Evolutionary conservation across 2,888 invertebrate genomes (phyloP).

Genomic region (Spodoptera picta): DNA sequence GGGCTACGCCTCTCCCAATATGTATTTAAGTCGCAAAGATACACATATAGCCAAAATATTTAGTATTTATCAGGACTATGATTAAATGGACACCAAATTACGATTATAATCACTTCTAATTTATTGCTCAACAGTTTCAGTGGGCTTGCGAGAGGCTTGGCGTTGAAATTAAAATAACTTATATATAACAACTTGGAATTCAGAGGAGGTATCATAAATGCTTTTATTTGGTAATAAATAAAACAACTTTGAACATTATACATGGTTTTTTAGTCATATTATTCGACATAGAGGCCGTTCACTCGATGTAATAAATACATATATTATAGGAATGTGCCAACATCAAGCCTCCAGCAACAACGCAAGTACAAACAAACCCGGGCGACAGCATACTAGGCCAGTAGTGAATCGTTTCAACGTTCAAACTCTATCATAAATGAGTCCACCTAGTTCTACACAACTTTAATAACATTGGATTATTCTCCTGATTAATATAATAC

Average conservation of each 20-base stretch:
- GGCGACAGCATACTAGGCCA: slow-evolving; percentile 77
- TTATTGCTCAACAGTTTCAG: slow-evolving; percentile 49
- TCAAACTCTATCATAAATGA: slow-evolving; percentile 68
- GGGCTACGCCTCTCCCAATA: background rate
- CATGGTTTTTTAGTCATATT: background rate
- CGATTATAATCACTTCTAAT: slow-evolving; percentile 52
- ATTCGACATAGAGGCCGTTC: background rate
- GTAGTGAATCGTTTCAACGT: slow-evolving; percentile 66
- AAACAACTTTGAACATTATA: too few relatives aligned
- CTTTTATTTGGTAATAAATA: too few relatives aligned
- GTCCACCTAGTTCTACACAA: slow-evolving; percentile 81
- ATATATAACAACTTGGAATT: background rate
- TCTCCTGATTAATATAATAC: slow-evolving; percentile 75
- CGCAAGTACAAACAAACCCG: slow-evolving; percentile 45
- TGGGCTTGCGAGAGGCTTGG: slow-evolving; percentile 28
- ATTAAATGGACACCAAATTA: slow-evolving; percentile 64
- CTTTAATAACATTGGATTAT: slow-evolving; percentile 79
- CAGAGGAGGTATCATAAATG: background rate
- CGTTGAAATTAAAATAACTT: background rate
- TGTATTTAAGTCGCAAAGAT: slow-evolving; percentile 24
- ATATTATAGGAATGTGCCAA: background rate
- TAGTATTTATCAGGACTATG: slow-evolving; percentile 41
- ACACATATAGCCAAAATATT: slow-evolving; percentile 62
- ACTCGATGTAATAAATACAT: background rate
- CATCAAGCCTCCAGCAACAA: slow-evolving; percentile 35